A percentile compares a stretch with the other conserved stretches of the same genome.
Evolutionary conservation across 1,140 invertebrate genomes (phyloP).

Genomic region (Drosophila trapezifrons): DNA sequence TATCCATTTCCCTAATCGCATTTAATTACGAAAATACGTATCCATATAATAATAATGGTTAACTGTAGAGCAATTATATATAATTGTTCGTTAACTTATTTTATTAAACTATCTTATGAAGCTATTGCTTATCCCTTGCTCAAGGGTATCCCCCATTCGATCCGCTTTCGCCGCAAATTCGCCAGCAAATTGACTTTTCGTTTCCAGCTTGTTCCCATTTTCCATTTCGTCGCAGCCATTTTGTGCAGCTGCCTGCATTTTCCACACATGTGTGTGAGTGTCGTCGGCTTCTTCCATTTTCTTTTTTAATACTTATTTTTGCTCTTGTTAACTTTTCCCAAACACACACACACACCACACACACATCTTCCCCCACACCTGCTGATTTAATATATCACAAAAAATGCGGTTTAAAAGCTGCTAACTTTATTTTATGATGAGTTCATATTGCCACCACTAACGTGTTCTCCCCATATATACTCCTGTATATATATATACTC

Average conservation of each 20-base stretch:
- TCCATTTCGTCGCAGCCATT: constrained; percentile 56
- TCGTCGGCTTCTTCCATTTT: constrained; percentile 17
- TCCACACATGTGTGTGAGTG: constrained; percentile 25
- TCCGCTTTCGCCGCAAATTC: background rate
- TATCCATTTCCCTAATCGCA: no score
- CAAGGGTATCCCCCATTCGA: constrained; percentile 7
- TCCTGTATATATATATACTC: background rate
- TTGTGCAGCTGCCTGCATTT: constrained; percentile 58
- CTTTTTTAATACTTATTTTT: constrained; percentile 45
- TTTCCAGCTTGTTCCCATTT: constrained; percentile 57
- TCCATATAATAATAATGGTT: no score
- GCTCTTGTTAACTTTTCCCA: constrained; percentile 56
- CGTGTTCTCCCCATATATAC: background rate
- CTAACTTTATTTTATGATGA: constrained; percentile 79
- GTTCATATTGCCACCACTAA: constrained; percentile 63
- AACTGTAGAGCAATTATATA: no score
- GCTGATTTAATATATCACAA: constrained; percentile 69
- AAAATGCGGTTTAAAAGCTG: constrained; percentile 77
- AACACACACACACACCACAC: constrained; percentile 18
- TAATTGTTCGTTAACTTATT: no score
- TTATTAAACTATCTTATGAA: no score
- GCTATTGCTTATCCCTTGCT: background rate
- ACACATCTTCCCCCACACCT: constrained; percentile 39
- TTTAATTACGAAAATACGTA: no score
- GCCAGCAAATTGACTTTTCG: constrained; percentile 41